Percentiles rank a stretch among this genome's conserved stretches.
These are phyloP conservation scores for Notarius quadriscutis DNA, from an alignment of 2,113 vertebrate species.

Conservation along the genomic window DNA sequence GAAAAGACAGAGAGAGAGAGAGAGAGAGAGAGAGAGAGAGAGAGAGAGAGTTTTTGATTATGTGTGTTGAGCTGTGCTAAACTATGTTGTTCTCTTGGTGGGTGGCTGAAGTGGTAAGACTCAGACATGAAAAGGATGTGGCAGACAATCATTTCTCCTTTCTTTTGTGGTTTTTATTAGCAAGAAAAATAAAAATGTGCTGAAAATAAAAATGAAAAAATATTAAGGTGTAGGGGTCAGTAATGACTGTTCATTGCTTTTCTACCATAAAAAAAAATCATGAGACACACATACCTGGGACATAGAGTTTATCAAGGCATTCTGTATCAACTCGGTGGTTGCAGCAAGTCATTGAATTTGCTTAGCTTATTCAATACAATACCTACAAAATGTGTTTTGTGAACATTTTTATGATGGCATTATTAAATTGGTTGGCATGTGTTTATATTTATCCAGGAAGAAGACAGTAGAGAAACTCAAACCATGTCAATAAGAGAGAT, in stretches of 20 bases:
- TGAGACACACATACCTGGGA: not conserved
- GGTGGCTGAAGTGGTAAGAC: constrained; percentile 21
- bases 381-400: not conserved
- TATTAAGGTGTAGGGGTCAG: not conserved
- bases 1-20: not conserved
- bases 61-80: constrained; percentile 15
- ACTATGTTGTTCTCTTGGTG: constrained; percentile 13
- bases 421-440: not conserved
- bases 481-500: not conserved
- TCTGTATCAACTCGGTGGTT: not conserved
- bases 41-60: constrained; percentile 18
- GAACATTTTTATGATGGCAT: not conserved
- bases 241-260: not conserved
- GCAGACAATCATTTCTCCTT: constrained; percentile 33
- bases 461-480: not conserved
- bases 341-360: not conserved
- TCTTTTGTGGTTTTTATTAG: constrained; percentile 16
- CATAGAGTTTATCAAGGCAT: not conserved
- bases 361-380: not conserved
- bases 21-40: not conserved
- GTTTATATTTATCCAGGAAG: not conserved
- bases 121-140: constrained; percentile 39
- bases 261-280: not conserved
- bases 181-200: not conserved
- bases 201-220: constrained; percentile 13